Evolutionary conservation across 2,888 invertebrate genomes (phyloP), one percentile per base, ranked within the genome.

Genomic region (Carpatolechia fugitivella): DNA sequence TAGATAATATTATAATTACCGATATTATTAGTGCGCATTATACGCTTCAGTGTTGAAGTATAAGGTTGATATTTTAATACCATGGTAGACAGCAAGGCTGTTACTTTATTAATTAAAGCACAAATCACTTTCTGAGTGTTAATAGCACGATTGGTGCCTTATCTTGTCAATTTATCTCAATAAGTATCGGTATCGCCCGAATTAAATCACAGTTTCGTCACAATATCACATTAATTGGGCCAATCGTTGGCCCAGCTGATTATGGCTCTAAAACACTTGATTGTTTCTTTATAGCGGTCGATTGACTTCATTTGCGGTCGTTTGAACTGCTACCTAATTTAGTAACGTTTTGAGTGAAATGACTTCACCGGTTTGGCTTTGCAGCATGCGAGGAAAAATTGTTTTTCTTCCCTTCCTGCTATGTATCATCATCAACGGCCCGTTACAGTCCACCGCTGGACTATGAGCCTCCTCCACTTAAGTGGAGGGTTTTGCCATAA

Each of bases 181-280:
- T 48, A 40, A 52, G 57, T 55, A 60, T 57, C 54, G 51, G 48
- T 55, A 59, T 53, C 56, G 55, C 57, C 54, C 47, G 60, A 66
- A 61, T 62, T 67, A 66, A 72, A 77, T 76, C 74, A 65, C 74
- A 74, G 65, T 84, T 85, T 83, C 83, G 73, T 73, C 79, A 85
- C 63, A 69, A 68, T 78, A 79, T 81, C 77, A 66, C 66, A 73
- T 79, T 80, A 83, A 82, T 82, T 79, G 74, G 79, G 66, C 76
- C 81, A 79, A 13, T 24, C 13, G 13, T 29, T 44, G n/a, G n/a
- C 24, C 24, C 1, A 44, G 11, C 24, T 44, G n/a, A 29, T 20
- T 29, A 29, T 44, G 11, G 44, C 29, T n/a, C 44, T 29, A 29
- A 44, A 44, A 20, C 44, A 44, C n/a, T 29, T 44, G 1, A 44